Base-by-base conservation (phyloP, 1,140 invertebrate species). In the Papilio polyxenes region DNA sequence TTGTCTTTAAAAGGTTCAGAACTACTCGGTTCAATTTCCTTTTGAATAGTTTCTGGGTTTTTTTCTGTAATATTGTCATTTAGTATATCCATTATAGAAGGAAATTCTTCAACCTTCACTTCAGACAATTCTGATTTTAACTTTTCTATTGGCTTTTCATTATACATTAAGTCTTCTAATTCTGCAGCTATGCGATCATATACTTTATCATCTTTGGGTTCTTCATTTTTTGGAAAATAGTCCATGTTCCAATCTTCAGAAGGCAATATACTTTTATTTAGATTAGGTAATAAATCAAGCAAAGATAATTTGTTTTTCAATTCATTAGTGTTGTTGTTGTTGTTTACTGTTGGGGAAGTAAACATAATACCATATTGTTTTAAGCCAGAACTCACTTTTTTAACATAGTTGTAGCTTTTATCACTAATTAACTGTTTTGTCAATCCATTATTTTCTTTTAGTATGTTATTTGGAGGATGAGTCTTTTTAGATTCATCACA, bases 151-250 rank as follows among this genome's bases (percentile, higher is more conserved):
- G 89, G 83, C 84, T 91, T 92, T 53, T 92, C 92, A 89, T 91
- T 93, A 65, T 90, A 92, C 94, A 95, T 95, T 74, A 95, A 85
- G 82, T 92, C 93, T 87, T 95, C 94, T 74, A 95, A 82, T 84
- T 95, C 94, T 17, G 94, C 94, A 62, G 93, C 94, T 87, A 95
- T 95, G 62, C 93, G 86, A 82, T 95, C 94, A 91, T 95, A 95
- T 4, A 94, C 93, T 87, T 93, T 91, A 83, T 95, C 93, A 88
- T 93, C 89, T 81, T 89, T 92, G 5, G 88, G 88, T 86, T 93
- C 90, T 78, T 92, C 88, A 81, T 84, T 84, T 83, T 92, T 92
- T 17, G 94, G 94, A 81, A 93, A 92, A 81, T 91, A 94, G 69
- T 95, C 94, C 83, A 95, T 93, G 81, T 88, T 89, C 94, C 94